Conservation (phyloP, 2,888 invertebrate genomes). For the Limulus polyphemus region DNA sequence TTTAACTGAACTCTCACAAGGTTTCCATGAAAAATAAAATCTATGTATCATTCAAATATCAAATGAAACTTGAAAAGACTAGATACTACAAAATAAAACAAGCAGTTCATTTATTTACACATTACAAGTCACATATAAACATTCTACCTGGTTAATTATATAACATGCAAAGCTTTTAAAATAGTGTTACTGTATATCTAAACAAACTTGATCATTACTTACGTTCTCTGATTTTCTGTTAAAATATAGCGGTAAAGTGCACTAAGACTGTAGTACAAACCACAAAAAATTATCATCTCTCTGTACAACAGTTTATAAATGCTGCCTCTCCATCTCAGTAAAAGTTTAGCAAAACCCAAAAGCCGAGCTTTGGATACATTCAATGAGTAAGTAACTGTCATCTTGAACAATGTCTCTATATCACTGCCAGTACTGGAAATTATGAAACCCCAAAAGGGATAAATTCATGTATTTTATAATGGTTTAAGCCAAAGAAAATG, state of each 20-base stretch:
- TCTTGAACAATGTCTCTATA: conserved; percentile 9
- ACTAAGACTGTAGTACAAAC: conserved; percentile 42
- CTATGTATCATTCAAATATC: too few species aligned
- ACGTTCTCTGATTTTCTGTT: conserved; percentile 41
- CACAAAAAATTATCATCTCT: conserved; percentile 42
- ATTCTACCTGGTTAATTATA: not conserved
- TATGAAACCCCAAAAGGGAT: too few species aligned
- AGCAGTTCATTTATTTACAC: not conserved
- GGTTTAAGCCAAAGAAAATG: too few species aligned
- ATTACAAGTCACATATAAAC: not conserved
- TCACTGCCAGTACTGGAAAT: too few species aligned
- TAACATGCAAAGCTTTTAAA: not conserved
- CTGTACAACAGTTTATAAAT: conserved; percentile 46
- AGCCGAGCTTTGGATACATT: conserved; percentile 34
- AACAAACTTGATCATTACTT: conserved; percentile 24
- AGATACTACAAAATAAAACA: too few species aligned
- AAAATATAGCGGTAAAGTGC: conserved; percentile 44
- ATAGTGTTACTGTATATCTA: not conserved
- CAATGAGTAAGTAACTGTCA: conserved; percentile 34
- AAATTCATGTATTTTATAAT: too few species aligned
- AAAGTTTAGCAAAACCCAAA: conserved; percentile 43
- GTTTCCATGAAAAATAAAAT: too few species aligned
- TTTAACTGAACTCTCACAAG: too few species aligned
- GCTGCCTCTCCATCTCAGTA: conserved; percentile 47
- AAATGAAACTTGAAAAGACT: too few species aligned